Base-by-base conservation (phyloP, 2,888 invertebrate species). In the Sphinx pinastri region DNA sequence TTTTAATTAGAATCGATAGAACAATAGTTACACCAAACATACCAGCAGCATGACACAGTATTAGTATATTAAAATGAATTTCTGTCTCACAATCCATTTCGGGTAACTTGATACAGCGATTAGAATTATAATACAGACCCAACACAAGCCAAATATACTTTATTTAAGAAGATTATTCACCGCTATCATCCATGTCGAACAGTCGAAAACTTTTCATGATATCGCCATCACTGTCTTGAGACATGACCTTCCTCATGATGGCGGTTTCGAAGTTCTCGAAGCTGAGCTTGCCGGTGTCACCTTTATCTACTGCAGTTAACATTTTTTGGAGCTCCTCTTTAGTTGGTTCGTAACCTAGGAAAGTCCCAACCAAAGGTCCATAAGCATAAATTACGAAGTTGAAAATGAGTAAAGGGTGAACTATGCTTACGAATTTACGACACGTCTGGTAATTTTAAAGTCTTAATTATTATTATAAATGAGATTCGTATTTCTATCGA, bases 161-260 rank as follows among this genome's bases (percentile, higher is more conserved):
- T 52, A 19, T 31, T 14, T 13, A 11, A 0, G 57, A 57, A 13
- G 2, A 31, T 52, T 25, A 13, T 57, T 68, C 78, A 93, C 94
- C 94, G 51, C 75, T 76, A 70, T 94, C 91, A 73, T 93, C 86
- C 70, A 84, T 85, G 69, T 94, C 94, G 69, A 94, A 93, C 2
- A 93, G 87, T 0, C 93, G 81, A 73, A 94, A 94, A 72, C 94
- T 94, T 74, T 94, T 94, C 91, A 93, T 92, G 25, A 94, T 90
- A 47, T 94, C 93, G 0, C 88, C 90, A 54, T 94, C 93, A 5
- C 77, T 86, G 74, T 94, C 94, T 14, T 77, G 80, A 0, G 90
- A 84, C 89, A 93, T 94, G 12, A 93, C 88, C 77, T 94, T 94
- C 55, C 93, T 85, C 92, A 92, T 93, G 13, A 94, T 90, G 0